Evolutionary conservation across 2,888 invertebrate species (phyloP), one percentile per base, ranked within the genome.

Genomic region (Resseliella maxima): DNA sequence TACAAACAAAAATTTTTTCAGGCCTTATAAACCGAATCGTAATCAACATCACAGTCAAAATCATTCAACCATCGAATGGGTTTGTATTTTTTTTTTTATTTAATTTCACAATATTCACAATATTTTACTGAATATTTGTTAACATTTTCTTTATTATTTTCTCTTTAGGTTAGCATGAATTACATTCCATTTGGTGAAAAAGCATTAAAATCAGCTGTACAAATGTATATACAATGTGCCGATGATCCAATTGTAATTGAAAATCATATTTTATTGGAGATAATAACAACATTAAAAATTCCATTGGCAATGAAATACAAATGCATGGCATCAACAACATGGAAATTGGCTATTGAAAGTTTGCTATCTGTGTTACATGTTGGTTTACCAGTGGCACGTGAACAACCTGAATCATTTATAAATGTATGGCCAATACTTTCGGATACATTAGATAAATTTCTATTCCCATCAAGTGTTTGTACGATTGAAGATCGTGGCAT

Each of bases 371-470:
- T 97, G 35, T 92, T 99, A 87, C 95, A 95, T 88, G 94, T 95
- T 0, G 98, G 97, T 0, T 92, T 99, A 64, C 98, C 98, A 8
- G 92, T 98, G 35, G 98, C 98, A 36, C 93, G 97, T 88, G 94
- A 94, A 87, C 92, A 94, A 89, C 94, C 96, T 54, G 94, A 94
- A 87, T 93, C 93, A 72, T 96, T 96, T 90, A 91, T 93, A 86
- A 93, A 93, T 86, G 95, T 96, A 92, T 99, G 99, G 99, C 94
- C 94, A 86, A 95, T 95, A 88, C 92, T 99, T 87, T 97, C 96
- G 0, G 93, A 93, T 86, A 95, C 97, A 0, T 91, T 99, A 54
- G 97, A 99, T 89, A 96, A 96, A 86, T 99, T 98, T 90, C 93
- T 99, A 87, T 99, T 99, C 90, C 96, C 96, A 12, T 94, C 94